Evolutionary conservation across 2,797 vertebrate genomes (phyloP).

Genomic region (Australoheros facetus): DNA sequence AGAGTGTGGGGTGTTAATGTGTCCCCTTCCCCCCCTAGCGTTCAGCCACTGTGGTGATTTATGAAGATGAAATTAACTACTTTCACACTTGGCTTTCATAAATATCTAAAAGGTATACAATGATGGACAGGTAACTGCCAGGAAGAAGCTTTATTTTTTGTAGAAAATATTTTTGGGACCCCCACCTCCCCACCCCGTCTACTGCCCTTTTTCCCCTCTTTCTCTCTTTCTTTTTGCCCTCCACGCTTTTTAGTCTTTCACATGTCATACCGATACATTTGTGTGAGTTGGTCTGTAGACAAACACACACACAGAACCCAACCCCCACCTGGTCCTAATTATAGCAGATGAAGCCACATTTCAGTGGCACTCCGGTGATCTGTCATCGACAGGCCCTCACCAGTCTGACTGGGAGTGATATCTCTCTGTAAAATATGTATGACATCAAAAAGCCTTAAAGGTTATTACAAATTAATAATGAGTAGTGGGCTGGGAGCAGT

Average conservation of each 20-base stretch:
- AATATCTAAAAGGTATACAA: constrained; percentile 55
- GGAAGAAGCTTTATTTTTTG: not conserved
- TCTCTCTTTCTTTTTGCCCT: not conserved
- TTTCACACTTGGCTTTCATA: constrained; percentile 40
- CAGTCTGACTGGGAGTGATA: constrained; percentile 77
- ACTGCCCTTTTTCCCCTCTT: not conserved
- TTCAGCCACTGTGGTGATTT: constrained; percentile 60
- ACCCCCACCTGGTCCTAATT: constrained; percentile 79
- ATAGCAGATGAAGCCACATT: constrained; percentile 72
- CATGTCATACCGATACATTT: constrained; percentile 25
- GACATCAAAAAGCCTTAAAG: constrained; percentile 88
- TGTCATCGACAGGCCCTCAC: constrained; percentile 76
- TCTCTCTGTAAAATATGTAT: constrained; percentile 86
- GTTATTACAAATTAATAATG: constrained; percentile 89
- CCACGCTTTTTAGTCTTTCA: constrained; percentile 9
- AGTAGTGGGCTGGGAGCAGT: constrained; percentile 78
- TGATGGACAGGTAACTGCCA: constrained; percentile 29
- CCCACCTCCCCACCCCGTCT: not conserved
- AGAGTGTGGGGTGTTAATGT: constrained; percentile 44
- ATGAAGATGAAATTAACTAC: constrained; percentile 57
- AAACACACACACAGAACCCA: constrained; percentile 7
- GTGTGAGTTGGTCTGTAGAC: constrained; percentile 1
- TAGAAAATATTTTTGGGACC: not conserved
- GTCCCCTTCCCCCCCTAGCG: constrained; percentile 17
- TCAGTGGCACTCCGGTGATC: constrained; percentile 67